A percentile compares a stretch with the other conserved stretches of the same genome.
Evolutionary conservation across 64 coral and sea anemone species (phyloP).

Genomic region (Stichodactyla helianthus): DNA sequence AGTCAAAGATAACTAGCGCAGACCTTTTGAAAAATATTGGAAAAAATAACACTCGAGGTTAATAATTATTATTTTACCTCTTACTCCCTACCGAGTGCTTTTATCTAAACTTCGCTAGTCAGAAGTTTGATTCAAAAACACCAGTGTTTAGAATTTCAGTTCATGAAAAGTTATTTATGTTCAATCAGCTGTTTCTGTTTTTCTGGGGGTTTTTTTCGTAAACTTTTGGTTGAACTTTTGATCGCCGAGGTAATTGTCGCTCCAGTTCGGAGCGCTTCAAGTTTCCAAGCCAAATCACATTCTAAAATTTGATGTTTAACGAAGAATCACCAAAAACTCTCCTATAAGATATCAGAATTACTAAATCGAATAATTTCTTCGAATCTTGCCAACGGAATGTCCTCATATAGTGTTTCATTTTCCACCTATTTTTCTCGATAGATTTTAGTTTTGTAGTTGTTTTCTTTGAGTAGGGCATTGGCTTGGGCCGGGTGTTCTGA

Average conservation of each 20-base stretch:
- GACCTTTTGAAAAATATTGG: neutral
- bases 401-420: neutral
- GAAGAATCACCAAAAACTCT: no score
- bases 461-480: neutral
- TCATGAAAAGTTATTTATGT: neutral
- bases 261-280: no score
- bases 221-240: neutral
- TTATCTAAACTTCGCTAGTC: neutral
- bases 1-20: neutral
- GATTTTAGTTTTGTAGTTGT: neutral
- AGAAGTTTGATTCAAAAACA: neutral
- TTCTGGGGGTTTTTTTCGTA: neutral
- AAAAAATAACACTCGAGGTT: neutral
- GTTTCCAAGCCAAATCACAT: no score
- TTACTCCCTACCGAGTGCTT: neutral
- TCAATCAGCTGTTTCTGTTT: neutral
- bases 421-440: neutral
- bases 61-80: neutral
- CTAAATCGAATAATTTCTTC: no score
- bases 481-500: neutral
- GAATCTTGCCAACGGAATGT: no score
- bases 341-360: no score
- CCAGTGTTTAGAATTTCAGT: neutral
- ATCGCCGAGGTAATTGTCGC: neutral
- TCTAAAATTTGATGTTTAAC: no score